These are phyloP conservation scores for Oxyruncus cristatus DNA, from an alignment of 2,113 vertebrate species.

Conservation along the genomic window DNA sequence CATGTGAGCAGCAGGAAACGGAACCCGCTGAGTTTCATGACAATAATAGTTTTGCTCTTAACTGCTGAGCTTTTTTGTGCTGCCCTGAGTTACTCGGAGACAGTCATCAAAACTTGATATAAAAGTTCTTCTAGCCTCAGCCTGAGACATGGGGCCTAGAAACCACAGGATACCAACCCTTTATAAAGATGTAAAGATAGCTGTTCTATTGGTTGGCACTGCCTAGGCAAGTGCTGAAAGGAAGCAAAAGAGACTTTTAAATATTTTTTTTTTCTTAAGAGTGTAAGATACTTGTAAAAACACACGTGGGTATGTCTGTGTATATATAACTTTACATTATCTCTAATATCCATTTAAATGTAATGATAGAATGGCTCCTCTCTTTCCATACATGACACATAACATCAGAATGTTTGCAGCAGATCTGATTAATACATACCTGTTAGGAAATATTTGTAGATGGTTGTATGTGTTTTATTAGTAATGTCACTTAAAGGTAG, in stretches of 20 bases:
- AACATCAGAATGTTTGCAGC: background rate
- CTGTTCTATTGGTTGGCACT: background rate
- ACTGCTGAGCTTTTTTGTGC: background rate
- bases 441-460: background rate
- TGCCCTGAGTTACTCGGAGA: background rate
- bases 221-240: background rate
- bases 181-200: background rate
- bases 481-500: background rate
- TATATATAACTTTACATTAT: background rate
- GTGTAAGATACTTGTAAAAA: background rate
- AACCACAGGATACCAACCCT: background rate
- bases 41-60: background rate
- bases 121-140: background rate
- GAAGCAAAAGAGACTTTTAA: background rate
- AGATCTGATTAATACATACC: background rate
- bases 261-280: background rate
- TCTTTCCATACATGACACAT: background rate
- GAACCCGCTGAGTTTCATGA: background rate
- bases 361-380: background rate
- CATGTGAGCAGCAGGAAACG: background rate
- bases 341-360: background rate
- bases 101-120: background rate
- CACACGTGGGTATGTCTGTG: rapidly evolving
- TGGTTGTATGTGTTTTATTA: background rate
- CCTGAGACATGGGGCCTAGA: background rate